Evolutionary conservation across 2,113 vertebrate genomes (phyloP).

Genomic region (Sapajus apella): DNA sequence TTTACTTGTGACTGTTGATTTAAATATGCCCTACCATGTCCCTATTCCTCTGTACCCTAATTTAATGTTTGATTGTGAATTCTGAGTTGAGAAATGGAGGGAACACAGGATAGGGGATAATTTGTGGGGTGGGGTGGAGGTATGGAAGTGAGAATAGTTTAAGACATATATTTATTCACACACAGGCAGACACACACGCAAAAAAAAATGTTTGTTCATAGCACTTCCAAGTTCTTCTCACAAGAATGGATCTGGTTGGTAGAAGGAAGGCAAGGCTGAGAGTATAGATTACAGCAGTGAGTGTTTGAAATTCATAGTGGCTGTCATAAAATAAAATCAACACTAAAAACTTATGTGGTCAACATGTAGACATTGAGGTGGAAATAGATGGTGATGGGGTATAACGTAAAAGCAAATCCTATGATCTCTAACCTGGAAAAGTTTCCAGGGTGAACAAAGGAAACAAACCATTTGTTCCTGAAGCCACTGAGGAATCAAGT

Average conservation of each 20-base stretch:
- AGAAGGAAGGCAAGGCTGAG: neutral
- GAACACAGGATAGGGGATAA: neutral
- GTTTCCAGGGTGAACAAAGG: neutral
- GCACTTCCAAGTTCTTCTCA: neutral
- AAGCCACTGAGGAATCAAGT: neutral
- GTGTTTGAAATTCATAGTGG: neutral
- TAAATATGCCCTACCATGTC: slow-evolving; percentile 3
- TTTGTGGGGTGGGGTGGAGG: neutral
- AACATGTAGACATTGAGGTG: neutral
- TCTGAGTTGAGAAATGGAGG: neutral
- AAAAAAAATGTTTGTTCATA: neutral
- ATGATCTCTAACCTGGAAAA: neutral
- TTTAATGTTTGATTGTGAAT: slow-evolving; percentile 46
- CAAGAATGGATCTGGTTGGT: neutral
- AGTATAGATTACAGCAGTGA: neutral
- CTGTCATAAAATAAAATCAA: neutral
- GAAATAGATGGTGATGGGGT: neutral
- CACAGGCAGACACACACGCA: neutral
- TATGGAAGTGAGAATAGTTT: neutral
- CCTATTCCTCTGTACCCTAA: slow-evolving; percentile 18
- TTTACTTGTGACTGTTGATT: slow-evolving; percentile 36
- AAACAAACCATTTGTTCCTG: neutral
- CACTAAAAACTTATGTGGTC: neutral
- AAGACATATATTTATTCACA: slow-evolving; percentile 3
- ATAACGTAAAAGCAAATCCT: neutral